These are phyloP conservation scores for Orestias chungarensis DNA, from an alignment of 2,797 vertebrate species.

Conservation along the genomic window DNA sequence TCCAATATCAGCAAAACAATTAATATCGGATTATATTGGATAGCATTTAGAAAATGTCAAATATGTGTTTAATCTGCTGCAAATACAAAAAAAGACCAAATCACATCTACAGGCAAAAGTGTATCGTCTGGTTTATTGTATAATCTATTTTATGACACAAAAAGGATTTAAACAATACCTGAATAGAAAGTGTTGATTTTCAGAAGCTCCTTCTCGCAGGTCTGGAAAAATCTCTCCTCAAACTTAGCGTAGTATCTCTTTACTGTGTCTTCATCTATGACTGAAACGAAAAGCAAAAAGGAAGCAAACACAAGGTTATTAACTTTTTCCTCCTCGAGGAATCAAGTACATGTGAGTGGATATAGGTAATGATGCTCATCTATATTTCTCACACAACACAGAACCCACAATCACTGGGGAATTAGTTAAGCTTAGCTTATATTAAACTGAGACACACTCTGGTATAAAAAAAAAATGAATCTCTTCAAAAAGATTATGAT, in stretches of 20 bases:
- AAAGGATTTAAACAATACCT: slow-evolving; percentile 73
- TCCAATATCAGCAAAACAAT: too few species aligned
- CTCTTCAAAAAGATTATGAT: too few species aligned
- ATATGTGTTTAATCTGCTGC: neutral
- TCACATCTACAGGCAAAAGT: neutral
- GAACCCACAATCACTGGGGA: neutral
- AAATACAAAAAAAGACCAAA: neutral
- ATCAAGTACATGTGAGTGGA: neutral
- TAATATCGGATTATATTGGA: too few species aligned
- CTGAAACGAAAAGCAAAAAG: slow-evolving; percentile 69
- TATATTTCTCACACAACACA: neutral
- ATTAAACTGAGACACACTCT: neutral
- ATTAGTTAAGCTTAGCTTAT: neutral
- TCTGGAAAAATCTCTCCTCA: slow-evolving; percentile 99
- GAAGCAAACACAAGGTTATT: slow-evolving; percentile 10
- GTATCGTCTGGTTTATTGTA: neutral
- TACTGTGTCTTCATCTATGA: slow-evolving; percentile 96
- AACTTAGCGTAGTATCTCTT: slow-evolving; percentile 98
- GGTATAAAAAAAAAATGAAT: too few species aligned
- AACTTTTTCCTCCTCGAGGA: neutral
- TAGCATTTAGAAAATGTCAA: too few species aligned
- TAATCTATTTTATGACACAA: neutral
- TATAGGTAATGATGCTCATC: neutral
- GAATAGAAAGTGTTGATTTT: slow-evolving; percentile 99
- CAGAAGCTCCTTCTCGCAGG: slow-evolving; percentile 97